Evolutionary conservation across 1,140 invertebrate species (phyloP).

Genomic region (roundworm (Caenorhabditis elegans)): DNA sequence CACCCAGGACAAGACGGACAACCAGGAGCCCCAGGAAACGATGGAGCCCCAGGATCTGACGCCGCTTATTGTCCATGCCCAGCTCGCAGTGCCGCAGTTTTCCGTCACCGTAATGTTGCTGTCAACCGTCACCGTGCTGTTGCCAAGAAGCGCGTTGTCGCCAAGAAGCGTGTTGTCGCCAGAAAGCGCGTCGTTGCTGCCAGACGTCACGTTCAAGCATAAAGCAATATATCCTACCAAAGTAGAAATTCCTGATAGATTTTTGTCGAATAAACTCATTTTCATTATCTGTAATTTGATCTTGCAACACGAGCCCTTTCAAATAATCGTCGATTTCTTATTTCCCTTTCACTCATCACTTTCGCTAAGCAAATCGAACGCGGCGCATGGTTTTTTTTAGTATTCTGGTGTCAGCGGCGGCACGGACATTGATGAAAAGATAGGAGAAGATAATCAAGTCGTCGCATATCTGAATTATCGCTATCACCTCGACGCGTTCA

Average conservation of each 20-base stretch:
- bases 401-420: neutral
- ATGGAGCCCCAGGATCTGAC: neutral
- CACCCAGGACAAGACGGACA: conserved; percentile 2
- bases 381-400: neutral
- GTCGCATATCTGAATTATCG: conserved; percentile 24
- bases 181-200: neutral
- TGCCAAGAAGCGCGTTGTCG: neutral
- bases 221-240: neutral
- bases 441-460: neutral
- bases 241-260: neutral
- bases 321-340: neutral
- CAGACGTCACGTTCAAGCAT: conserved; percentile 6
- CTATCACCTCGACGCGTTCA: neutral
- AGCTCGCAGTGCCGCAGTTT: conserved; percentile 1
- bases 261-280: neutral
- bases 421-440: neutral
- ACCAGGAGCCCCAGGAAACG: conserved; percentile 19
- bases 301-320: neutral
- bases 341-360: conserved; percentile 11
- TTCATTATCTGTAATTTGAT: neutral
- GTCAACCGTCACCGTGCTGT: conserved; percentile 4
- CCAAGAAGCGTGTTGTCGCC: neutral
- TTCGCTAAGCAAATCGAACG: conserved; percentile 17
- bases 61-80: conserved; percentile 31
- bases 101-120: neutral